These are phyloP conservation scores for Chamaetylas fuelleborni DNA, from an alignment of 2,113 vertebrate genomes.

Conservation along the genomic window DNA sequence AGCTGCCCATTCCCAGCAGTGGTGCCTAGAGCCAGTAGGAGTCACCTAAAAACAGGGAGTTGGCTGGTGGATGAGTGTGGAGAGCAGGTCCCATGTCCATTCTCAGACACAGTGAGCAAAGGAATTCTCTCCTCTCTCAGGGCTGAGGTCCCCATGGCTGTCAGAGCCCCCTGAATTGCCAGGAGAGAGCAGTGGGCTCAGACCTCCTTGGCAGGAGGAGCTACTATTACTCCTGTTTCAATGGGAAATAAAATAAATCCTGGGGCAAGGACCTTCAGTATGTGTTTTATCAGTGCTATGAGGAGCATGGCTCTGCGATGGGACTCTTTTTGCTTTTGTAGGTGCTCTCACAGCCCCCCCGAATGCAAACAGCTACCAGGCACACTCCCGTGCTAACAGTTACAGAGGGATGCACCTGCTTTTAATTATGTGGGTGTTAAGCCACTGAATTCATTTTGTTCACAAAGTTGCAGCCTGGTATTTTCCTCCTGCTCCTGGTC, in stretches of 20 bases:
- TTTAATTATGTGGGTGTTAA: slow-evolving; percentile 21
- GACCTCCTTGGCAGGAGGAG: neutral
- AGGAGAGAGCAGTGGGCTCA: neutral
- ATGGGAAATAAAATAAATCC: neutral
- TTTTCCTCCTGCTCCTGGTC: neutral
- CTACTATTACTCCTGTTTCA: neutral
- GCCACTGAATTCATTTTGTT: neutral
- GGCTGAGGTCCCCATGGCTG: neutral
- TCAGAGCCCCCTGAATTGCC: neutral
- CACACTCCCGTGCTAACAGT: neutral
- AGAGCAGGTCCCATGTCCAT: accelerated
- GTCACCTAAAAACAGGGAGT: neutral
- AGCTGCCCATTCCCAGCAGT: neutral
- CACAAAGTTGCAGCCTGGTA: neutral
- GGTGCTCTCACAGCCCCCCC: neutral
- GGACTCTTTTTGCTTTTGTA: neutral
- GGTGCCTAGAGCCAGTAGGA: neutral
- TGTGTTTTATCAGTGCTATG: neutral
- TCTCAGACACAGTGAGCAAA: neutral
- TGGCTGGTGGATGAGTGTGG: neutral
- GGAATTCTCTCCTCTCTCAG: neutral
- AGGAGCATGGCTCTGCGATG: neutral
- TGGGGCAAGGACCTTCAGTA: neutral
- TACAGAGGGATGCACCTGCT: neutral
- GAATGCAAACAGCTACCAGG: neutral